phyloP scores from a whole-genome alignment of 2,113 vertebrate genomes.

The Sigmodon hispidus region DNA sequence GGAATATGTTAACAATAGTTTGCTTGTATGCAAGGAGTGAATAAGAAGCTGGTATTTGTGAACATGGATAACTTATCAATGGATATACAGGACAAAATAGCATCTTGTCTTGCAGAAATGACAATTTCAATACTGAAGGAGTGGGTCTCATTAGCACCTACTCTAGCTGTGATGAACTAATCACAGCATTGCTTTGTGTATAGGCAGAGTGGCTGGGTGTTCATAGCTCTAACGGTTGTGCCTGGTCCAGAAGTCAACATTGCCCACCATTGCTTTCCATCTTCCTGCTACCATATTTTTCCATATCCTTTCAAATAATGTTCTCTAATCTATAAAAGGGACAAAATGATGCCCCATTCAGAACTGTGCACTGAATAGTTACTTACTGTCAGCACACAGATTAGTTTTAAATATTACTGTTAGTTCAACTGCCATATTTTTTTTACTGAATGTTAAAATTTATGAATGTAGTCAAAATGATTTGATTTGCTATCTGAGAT shows the following conservation, averaged over 20 bases:
- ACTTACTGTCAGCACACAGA: background rate
- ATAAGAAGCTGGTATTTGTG: fast-evolving
- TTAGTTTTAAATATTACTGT: background rate
- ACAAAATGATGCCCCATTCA: too few species aligned
- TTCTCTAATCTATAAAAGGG: too few species aligned
- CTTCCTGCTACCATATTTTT: too few species aligned
- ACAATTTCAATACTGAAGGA: background rate
- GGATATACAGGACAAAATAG: background rate
- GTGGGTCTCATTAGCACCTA: too few species aligned
- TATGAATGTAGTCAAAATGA: conserved; percentile 40
- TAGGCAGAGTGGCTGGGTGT: too few species aligned
- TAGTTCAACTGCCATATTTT: background rate
- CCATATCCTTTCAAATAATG: too few species aligned
- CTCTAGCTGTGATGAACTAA: background rate
- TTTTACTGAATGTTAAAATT: conserved; percentile 33
- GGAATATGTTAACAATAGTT: background rate
- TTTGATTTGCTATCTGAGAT: conserved; percentile 23
- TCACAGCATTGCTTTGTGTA: too few species aligned
- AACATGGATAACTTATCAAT: background rate
- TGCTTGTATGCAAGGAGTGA: background rate
- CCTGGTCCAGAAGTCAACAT: background rate
- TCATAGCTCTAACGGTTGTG: background rate
- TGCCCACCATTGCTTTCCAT: background rate
- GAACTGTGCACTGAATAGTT: background rate
- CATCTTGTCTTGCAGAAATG: background rate